Base-by-base conservation (phyloP, 2,888 invertebrate genomes). In the Folsomia candida region DNA sequence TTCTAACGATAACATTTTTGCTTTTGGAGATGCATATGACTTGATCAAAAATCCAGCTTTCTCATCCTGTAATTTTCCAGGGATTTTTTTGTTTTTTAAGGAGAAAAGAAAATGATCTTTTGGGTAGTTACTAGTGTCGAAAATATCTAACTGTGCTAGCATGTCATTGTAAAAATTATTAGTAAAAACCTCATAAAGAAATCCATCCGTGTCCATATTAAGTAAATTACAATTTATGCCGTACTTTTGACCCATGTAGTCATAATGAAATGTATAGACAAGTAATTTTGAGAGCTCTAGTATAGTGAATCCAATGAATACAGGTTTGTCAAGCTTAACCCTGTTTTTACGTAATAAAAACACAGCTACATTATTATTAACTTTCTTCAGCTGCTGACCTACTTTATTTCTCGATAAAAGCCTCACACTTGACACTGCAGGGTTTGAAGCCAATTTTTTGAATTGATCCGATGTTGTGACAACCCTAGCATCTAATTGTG, bases 171-270 rank as follows among this genome's bases (percentile, higher is more conserved):
- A 47, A 14, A 47, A 11, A 47, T 47, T 14, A 14, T 47, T 14
- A 14, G 47, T 47, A 47, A 14, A 47, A 11, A 47, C 47, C 11
- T 47, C 11, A 47, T 47, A 47, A 14, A 47, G 11, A 14, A 47
- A 47, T 47, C 47, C 47, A 47, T 47, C 47, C n/a, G 75, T 75
- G 58, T 75, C 75, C 9, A 68, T 69, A 2, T 27, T 22, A 11
- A 73, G 27, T 4, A 47, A 47, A 47, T 11, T 11, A 14, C 47
- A 47, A 47, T 47, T 47, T 47, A 14, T 47, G 11, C 47, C 47
- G 47, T 47, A 47, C 47, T 11, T 47, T 47, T 47, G 11, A 47
- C 47, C 47, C 47, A 47, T 47, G 14, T 47, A 47, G 47, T 47
- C 14, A 14, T 47, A 47, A 47, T n/a, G 47, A 47, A 47, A 47